Conservation (phyloP, 1,140 invertebrate genomes). For the Drosophila triauraria region DNA sequence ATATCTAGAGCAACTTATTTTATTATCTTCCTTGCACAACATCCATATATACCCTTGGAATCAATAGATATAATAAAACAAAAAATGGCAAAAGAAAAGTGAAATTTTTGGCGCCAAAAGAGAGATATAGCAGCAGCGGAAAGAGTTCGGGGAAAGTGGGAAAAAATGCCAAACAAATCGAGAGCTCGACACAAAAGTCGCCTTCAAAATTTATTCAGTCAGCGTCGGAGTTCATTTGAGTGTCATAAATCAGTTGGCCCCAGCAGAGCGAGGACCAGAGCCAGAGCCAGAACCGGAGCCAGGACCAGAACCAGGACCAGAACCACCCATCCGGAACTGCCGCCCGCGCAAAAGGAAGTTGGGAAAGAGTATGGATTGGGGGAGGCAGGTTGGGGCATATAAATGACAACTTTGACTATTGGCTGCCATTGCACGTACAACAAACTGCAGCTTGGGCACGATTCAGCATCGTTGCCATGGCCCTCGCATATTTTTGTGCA, state of each 20-base stretch:
- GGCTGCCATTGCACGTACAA: constrained; percentile 69
- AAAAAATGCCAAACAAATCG: constrained; percentile 61
- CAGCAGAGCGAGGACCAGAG: constrained; percentile 6
- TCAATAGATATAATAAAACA: not conserved
- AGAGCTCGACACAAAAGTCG: constrained; percentile 59
- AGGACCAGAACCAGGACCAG: constrained; percentile 3
- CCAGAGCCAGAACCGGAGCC: constrained; percentile 8
- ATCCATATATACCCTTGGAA: not conserved
- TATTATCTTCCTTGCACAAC: not conserved
- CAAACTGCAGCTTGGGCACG: constrained; percentile 73
- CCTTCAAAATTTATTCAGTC: constrained; percentile 76
- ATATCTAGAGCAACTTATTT: no score
- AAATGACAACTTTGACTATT: constrained; percentile 77
- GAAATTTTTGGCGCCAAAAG: constrained; percentile 58
- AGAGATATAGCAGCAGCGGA: not conserved
- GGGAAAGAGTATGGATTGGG: constrained; percentile 9
- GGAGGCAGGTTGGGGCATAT: constrained; percentile 45
- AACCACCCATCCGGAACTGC: constrained; percentile 25
- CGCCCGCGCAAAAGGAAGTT: constrained; percentile 23
- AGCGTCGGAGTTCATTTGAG: constrained; percentile 82
- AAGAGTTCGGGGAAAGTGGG: constrained; percentile 13
- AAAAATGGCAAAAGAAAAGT: constrained; percentile 21
- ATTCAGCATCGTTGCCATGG: constrained; percentile 47
- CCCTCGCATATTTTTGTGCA: constrained; percentile 59
- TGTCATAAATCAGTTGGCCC: constrained; percentile 76